Evolutionary conservation across 2,888 invertebrate species (phyloP), one percentile per base, ranked within the genome.

Genomic region (Sarcophaga subvicina): DNA sequence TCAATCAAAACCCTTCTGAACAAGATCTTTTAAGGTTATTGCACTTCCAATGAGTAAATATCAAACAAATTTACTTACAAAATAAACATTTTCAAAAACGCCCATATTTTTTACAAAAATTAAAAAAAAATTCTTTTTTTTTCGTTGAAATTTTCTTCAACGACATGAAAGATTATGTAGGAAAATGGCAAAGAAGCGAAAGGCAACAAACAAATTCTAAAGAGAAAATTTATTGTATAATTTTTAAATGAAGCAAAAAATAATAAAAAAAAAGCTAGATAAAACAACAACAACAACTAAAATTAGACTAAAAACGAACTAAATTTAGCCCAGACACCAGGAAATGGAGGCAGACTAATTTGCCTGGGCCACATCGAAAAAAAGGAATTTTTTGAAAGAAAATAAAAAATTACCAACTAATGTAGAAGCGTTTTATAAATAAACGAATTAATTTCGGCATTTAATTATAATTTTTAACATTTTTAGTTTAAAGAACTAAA

Each of bases 101-200:
- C 37, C 37, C 54, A 54, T 14, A 14, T 54, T 54, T 54, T 54
- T 12, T 14, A 49, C 49, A 49, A 54, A 12, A 54, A n/a, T n/a
- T n/a, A n/a, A n/a, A 3, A 14, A 54, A 49, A 54, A 37, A 2
- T 37, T 37, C 10, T 2, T 2, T 10, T 54, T 54, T 5, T n/a
- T n/a, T n/a, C n/a, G n/a, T n/a, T 54, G 1, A 49, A n/a, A 75
- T 64, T 75, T 70, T 63, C 20, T 2, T 14, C 73, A 75, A 25
- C 75, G 25, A 64, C 47, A 75, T 27, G 27, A n/a, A 49, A 49
- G 49, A 49, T 76, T 54, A 27, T 27, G 12, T 54, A 14, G 14
- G 17, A 54, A 54, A 54, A 54, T 54, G 54, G 54, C 14, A 54
- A 54, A 14, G 54, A 54, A 54, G 14, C 17, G 4, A 17, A 75